phyloP scores from a whole-genome alignment of 2,113 vertebrate species.

The Perccottus glenii region DNA sequence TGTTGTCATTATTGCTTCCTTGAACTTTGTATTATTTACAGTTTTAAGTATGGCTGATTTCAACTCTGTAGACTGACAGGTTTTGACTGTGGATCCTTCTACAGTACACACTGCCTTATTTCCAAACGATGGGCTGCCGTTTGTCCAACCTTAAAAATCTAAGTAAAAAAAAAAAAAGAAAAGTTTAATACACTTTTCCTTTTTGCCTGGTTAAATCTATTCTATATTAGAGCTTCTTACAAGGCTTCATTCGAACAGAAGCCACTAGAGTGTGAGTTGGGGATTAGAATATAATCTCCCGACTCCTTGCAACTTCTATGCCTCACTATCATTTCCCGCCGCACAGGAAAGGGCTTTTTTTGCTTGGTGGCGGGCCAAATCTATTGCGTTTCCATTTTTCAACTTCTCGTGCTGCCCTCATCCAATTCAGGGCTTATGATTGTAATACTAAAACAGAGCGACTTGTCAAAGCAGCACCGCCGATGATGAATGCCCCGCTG shows the following conservation, averaged over 20 bases:
- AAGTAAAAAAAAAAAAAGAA: neutral
- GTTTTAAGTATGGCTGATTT: no score
- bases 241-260: slow-evolving; percentile 29
- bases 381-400: slow-evolving; percentile 68
- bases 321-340: slow-evolving; percentile 39
- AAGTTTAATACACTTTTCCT: slow-evolving; percentile 1
- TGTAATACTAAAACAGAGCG: slow-evolving; percentile 74
- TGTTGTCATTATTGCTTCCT: no score
- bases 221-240: slow-evolving; percentile 38
- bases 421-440: slow-evolving; percentile 72
- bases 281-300: slow-evolving; percentile 64
- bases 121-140: no score
- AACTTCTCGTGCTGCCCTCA: slow-evolving; percentile 64
- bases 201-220: slow-evolving; percentile 24
- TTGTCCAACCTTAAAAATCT: slow-evolving; percentile 13
- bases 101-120: no score
- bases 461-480: slow-evolving; percentile 67
- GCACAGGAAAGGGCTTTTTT: slow-evolving; percentile 26
- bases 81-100: no score
- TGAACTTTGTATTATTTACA: no score
- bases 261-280: slow-evolving; percentile 37
- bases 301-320: slow-evolving; percentile 50
- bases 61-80: no score
- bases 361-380: slow-evolving; percentile 61
- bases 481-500: slow-evolving; percentile 70